Percentiles rank a stretch among this genome's conserved stretches.
Evolutionary conservation across 2,113 vertebrate species (phyloP).

Genomic region (Motacilla tschutschensis): DNA sequence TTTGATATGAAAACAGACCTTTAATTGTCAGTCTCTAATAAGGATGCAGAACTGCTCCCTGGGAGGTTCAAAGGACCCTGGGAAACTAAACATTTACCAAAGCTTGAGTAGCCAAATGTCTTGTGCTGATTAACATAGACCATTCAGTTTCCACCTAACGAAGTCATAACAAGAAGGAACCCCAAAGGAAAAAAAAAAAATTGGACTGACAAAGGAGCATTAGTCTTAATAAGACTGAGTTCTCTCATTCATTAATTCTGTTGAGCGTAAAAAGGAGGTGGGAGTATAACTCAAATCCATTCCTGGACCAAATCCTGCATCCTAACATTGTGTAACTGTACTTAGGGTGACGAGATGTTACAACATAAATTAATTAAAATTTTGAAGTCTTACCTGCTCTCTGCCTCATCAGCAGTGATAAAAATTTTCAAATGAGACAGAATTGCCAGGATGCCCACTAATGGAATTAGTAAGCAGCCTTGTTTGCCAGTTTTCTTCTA

Average conservation of each 20-base stretch:
- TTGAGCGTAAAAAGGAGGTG: not conserved
- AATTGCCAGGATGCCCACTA: not conserved
- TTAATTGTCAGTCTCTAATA: constrained; percentile 65
- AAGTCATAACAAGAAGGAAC: constrained; percentile 35
- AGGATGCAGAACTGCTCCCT: constrained; percentile 39
- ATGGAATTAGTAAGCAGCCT: not conserved
- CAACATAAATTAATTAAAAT: not conserved
- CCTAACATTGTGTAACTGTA: not conserved
- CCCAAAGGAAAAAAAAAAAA: constrained; percentile 1
- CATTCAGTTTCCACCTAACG: constrained; percentile 35
- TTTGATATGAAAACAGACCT: constrained; percentile 60
- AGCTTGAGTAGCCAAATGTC: constrained; percentile 20
- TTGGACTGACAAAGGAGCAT: not conserved
- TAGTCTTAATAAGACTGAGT: constrained; percentile 33
- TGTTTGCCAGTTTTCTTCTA: not conserved
- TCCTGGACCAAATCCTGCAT: not conserved
- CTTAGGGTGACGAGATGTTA: not conserved
- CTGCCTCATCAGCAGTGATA: not conserved
- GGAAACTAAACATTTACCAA: constrained; percentile 9
- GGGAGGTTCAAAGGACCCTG: constrained; percentile 46
- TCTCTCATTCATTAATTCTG: constrained; percentile 34
- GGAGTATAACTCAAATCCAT: not conserved
- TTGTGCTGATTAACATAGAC: constrained; percentile 26
- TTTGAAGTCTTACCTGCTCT: not conserved
- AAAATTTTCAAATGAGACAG: not conserved